Conservation (phyloP, 2,113 vertebrate genomes). For the Todiramphus chloris region DNA sequence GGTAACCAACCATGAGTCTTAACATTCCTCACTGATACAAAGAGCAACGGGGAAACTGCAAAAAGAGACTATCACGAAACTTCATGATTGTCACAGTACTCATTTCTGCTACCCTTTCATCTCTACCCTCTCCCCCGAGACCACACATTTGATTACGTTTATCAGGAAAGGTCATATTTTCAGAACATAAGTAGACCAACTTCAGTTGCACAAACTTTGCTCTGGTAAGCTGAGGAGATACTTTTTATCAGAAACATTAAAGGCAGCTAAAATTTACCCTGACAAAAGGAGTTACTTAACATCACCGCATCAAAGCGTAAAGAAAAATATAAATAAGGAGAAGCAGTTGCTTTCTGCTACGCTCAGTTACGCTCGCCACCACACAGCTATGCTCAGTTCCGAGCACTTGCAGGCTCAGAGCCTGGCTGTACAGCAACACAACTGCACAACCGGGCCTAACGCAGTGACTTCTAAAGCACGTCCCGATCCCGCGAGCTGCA, state of each 20-base stretch:
- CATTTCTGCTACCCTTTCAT: background rate
- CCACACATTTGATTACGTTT: background rate
- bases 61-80: background rate
- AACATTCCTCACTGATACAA: background rate
- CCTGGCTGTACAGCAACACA: background rate
- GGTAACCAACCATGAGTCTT: background rate
- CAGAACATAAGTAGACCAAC: background rate
- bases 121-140: background rate
- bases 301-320: constrained; percentile 9
- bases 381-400: background rate
- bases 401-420: background rate
- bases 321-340: background rate
- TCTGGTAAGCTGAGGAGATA: background rate
- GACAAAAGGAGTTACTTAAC: constrained; percentile 43
- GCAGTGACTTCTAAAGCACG: fast-evolving
- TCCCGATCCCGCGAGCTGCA: background rate
- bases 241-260: constrained; percentile 57
- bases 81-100: background rate
- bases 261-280: constrained; percentile 31
- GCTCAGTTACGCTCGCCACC: background rate
- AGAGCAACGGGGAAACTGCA: background rate
- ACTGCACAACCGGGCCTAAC: background rate
- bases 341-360: background rate
- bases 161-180: background rate
- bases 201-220: background rate